Evolutionary conservation across 53 echinoderm and acorn worm species (phyloP).

Genomic region (Stichopus horrens): DNA sequence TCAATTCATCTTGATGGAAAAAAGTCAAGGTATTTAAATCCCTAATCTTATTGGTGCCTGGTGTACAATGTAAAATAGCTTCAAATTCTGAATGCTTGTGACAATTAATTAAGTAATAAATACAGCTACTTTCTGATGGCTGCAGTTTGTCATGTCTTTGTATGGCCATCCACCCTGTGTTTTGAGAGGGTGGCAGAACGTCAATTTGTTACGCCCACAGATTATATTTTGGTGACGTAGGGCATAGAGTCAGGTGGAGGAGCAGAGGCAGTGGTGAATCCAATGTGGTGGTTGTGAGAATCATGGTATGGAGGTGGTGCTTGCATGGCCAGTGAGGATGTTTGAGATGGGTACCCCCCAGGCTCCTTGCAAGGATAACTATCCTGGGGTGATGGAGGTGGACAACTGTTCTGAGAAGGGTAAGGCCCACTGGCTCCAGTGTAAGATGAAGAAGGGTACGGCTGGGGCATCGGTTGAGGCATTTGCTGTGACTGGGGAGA

Average conservation of each 20-base stretch:
- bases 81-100: too few species aligned
- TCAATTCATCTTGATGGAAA: too few species aligned
- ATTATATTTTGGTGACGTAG: slow-evolving; percentile 13
- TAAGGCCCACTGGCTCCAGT: slow-evolving; percentile 9
- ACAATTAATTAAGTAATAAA: too few species aligned
- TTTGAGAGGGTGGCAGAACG: background rate
- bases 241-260: slow-evolving; percentile 19
- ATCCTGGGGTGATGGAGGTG: background rate
- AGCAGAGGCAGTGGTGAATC: slow-evolving; percentile 13
- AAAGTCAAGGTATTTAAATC: too few species aligned
- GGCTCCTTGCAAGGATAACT: background rate
- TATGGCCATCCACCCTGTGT: too few species aligned
- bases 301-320: slow-evolving; percentile 30
- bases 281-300: slow-evolving; percentile 2
- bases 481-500: slow-evolving; percentile 16
- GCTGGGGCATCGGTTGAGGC: slow-evolving; percentile 27
- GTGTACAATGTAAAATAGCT: too few species aligned
- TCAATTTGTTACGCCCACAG: background rate
- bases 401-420: slow-evolving; percentile 10
- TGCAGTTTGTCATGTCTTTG: background rate
- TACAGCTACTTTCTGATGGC: too few species aligned
- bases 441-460: background rate
- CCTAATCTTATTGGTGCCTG: too few species aligned
- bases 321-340: slow-evolving; percentile 16
- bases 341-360: background rate